Base-by-base conservation (phyloP, 2,797 vertebrate genomes). In the Avahi laniger region DNA sequence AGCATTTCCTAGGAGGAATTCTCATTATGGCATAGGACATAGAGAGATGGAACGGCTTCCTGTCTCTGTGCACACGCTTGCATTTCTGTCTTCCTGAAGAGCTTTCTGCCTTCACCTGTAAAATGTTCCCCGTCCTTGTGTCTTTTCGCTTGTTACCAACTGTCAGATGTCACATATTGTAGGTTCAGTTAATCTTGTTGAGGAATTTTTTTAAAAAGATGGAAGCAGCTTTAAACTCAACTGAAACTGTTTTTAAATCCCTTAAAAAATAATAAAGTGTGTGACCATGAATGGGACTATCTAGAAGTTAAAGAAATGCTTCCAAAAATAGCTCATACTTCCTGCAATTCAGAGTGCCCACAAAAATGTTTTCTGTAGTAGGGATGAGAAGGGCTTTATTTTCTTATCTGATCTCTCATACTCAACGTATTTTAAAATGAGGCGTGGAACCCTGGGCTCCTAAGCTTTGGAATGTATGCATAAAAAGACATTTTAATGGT, bases 251-350 rank as follows among this genome's bases (percentile, higher is more conserved):
- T 92, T 92, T 85, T 63, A 69, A 48, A 38, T 92, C 14, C 41
- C 70, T 87, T 69, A 30, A 67, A 84, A 67, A 63, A 89, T 22
- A 83, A 57, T 57, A 13, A 75, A 78, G 69, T 35, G 7, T 75
- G 7, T 61, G 61, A 59, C 78, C 67, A 4, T 65, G 48, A 70
- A 75, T 94, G 65, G 15, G 20, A 73, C 63, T 79, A 93, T 91
- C 73, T 89, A 75, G 61, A 97, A 70, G 61, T 84, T 93, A 79
- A 95, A 93, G 52, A 93, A 82, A 67, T 65, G 41, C 79, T 96
- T 95, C 72, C 67, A 22, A 86, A 91, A 91, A 94, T 54, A 90
- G n/a, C 41, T 57, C 50, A 30, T 75, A 80, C 63, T 70, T 93
- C 52, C 89, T 52, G 5, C 4, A 72, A 18, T 95, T 95, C 72